Conservation (phyloP, 1,140 invertebrate species). For the Diorhabda carinulata region DNA sequence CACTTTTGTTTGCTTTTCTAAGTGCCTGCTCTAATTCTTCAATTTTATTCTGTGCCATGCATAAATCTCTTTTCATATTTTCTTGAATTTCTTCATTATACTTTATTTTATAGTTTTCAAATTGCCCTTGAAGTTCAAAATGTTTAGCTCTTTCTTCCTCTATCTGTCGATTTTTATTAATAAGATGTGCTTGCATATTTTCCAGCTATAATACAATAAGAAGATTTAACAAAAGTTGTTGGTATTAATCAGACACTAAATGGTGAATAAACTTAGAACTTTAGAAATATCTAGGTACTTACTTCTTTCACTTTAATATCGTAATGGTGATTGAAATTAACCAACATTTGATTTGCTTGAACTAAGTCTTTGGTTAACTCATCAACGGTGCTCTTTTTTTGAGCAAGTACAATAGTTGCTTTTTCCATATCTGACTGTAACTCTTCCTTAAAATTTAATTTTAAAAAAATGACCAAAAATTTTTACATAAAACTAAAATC, state of each 20-base stretch:
- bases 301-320: slow-evolving; percentile 36
- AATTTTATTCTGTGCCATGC: slow-evolving; percentile 19
- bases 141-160: slow-evolving; percentile 19
- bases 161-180: slow-evolving; percentile 25
- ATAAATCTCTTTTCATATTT: slow-evolving; percentile 23
- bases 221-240: no score
- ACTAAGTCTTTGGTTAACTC: slow-evolving; percentile 42
- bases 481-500: no score
- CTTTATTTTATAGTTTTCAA: slow-evolving; percentile 26
- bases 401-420: slow-evolving; percentile 34
- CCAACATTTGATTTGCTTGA: slow-evolving; percentile 41
- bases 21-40: slow-evolving; percentile 31
- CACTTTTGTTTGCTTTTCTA: slow-evolving; percentile 34
- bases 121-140: slow-evolving; percentile 26
- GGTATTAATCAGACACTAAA: no score
- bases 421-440: slow-evolving; percentile 38
- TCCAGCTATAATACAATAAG: slow-evolving; percentile 24
- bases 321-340: slow-evolving; percentile 40
- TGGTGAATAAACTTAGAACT: no score
- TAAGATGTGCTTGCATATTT: slow-evolving; percentile 21
- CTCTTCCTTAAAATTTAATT: slow-evolving; percentile 29
- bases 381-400: slow-evolving; percentile 37
- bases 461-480: no score
- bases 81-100: slow-evolving; percentile 29
- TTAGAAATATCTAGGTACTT: background rate